Conservation (phyloP, 2,113 vertebrate species). For the Eupsittula cactorum region DNA sequence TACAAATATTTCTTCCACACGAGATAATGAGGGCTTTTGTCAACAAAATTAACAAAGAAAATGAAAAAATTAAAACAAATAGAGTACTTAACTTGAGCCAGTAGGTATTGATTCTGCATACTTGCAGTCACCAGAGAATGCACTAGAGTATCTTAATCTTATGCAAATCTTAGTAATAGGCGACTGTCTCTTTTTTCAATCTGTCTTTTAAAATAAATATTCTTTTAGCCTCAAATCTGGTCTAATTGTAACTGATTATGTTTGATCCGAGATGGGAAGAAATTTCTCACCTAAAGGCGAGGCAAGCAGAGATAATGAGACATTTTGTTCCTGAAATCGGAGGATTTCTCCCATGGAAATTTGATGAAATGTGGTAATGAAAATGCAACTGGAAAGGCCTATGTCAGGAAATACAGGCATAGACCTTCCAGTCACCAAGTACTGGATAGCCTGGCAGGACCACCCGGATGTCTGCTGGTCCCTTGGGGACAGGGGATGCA, state of each 20-base stretch:
- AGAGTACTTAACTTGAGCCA: neutral
- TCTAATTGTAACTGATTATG: neutral
- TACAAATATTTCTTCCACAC: neutral
- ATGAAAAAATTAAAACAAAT: neutral
- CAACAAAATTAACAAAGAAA: neutral
- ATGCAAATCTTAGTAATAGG: neutral
- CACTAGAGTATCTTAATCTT: neutral
- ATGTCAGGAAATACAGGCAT: neutral
- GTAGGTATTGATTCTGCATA: neutral
- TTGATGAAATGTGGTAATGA: neutral
- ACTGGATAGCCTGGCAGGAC: neutral
- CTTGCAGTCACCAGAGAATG: neutral
- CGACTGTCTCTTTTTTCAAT: neutral
- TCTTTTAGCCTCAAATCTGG: neutral
- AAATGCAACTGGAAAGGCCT: neutral
- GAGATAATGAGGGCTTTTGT: neutral
- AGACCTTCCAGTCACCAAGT: neutral
- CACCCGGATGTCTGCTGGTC: neutral
- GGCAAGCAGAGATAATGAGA: neutral
- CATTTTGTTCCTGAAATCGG: neutral
- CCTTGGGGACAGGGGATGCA: neutral
- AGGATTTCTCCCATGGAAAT: neutral
- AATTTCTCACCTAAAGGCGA: neutral
- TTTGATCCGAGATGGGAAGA: neutral
- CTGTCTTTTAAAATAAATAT: neutral